Evolutionary conservation across 2,888 invertebrate genomes (phyloP).

Genomic region (Sceliomorpha sp.): DNA sequence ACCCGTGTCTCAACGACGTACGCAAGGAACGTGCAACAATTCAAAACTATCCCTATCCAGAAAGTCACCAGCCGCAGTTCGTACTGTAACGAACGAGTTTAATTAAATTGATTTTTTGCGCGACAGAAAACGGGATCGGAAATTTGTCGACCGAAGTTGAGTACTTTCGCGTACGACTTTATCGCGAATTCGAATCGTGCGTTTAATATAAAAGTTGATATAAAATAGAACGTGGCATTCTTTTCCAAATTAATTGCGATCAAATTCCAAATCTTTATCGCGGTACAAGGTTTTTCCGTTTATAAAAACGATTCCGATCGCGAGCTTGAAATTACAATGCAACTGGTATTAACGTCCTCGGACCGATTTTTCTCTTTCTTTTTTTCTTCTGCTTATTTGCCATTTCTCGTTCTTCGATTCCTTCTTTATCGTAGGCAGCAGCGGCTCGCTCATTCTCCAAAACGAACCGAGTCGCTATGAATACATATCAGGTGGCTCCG

Average conservation of each 20-base stretch:
- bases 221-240: too few species aligned
- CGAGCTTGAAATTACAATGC: conserved; percentile 29
- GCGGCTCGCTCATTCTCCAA: conserved; percentile 53
- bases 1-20: conserved; percentile 25
- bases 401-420: conserved; percentile 50
- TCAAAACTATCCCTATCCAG: background rate
- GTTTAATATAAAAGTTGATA: too few species aligned
- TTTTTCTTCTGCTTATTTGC: conserved; percentile 33
- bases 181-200: too few species aligned
- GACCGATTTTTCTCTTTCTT: too few species aligned
- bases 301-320: background rate
- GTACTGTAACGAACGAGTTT: background rate
- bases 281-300: background rate
- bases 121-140: background rate
- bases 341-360: conserved; percentile 34
- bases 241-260: too few species aligned
- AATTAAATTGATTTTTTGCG: background rate
- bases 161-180: background rate
- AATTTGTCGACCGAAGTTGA: too few species aligned
- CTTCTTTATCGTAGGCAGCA: conserved; percentile 39
- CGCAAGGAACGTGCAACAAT: conserved; percentile 36
- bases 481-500: conserved; percentile 65
- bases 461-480: conserved; percentile 60
- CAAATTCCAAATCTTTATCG: too few species aligned
- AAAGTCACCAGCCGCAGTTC: background rate